These are phyloP conservation scores for Ctenicera cuprea DNA, from an alignment of 2,888 invertebrate genomes.

Conservation along the genomic window DNA sequence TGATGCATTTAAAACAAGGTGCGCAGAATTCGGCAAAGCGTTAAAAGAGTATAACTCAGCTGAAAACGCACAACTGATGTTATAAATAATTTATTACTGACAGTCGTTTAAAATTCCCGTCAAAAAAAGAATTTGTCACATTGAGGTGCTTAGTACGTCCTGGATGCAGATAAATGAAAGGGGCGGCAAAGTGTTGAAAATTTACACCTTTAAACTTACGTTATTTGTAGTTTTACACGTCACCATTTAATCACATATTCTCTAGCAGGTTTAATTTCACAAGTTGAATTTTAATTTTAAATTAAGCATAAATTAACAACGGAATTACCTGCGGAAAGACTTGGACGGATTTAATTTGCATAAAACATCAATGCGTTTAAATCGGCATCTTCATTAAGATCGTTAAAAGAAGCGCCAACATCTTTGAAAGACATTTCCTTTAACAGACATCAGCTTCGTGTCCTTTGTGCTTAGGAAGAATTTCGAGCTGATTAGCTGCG, in stretches of 20 bases:
- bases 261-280: neutral
- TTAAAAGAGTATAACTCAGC: no score
- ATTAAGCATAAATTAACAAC: neutral
- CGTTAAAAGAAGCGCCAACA: conserved; percentile 2
- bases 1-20: no score
- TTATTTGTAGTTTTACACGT: no score
- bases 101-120: neutral
- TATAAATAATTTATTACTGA: conserved; percentile 8
- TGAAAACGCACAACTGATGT: neutral
- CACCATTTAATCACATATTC: neutral
- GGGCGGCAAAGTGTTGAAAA: neutral
- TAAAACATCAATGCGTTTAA: conserved; percentile 19
- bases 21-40: no score
- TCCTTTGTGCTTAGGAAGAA: neutral
- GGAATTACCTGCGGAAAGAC: neutral
- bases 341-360: conserved; percentile 8
- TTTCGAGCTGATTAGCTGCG: neutral
- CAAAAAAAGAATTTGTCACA: conserved; percentile 5
- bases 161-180: neutral
- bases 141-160: conserved; percentile 5
- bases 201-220: no score
- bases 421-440: conserved; percentile 1
- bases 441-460: neutral
- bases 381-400: conserved; percentile 12
- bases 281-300: neutral